Evolutionary conservation across 2,797 vertebrate genomes (phyloP).

Genomic region (Ciconia nigra): DNA sequence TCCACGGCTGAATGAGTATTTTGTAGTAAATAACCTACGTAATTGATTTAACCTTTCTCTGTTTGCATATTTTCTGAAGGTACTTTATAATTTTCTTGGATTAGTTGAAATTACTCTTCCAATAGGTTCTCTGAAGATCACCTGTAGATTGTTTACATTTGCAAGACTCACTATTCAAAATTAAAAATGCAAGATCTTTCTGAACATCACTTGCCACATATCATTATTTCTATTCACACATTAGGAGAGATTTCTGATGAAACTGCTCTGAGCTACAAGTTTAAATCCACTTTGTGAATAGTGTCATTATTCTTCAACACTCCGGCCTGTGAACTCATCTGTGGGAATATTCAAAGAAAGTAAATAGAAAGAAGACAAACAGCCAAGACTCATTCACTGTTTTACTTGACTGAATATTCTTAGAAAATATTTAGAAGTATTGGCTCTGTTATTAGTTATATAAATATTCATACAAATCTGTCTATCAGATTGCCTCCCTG

Average conservation of each 20-base stretch:
- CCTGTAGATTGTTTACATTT: constrained; percentile 12
- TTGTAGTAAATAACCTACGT: constrained; percentile 57
- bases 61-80: constrained; percentile 36
- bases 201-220: background rate
- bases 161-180: background rate
- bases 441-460: constrained; percentile 59
- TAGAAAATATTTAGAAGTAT: constrained; percentile 66
- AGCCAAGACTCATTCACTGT: constrained; percentile 38
- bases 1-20: background rate
- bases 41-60: constrained; percentile 50
- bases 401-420: constrained; percentile 55
- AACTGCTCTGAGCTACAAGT: background rate
- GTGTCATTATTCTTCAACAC: constrained; percentile 14
- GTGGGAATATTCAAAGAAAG: constrained; percentile 8
- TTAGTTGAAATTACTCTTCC: constrained; percentile 12
- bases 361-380: constrained; percentile 58
- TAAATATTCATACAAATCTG: constrained; percentile 63
- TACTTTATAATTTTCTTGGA: background rate
- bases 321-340: constrained; percentile 36
- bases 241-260: background rate
- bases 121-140: constrained; percentile 10
- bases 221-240: background rate
- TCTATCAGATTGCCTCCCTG: constrained; percentile 40
- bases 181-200: background rate
- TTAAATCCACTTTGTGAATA: constrained; percentile 12